Conservation (phyloP, 2,113 vertebrate species). For the Bolborhynchus lineola region DNA sequence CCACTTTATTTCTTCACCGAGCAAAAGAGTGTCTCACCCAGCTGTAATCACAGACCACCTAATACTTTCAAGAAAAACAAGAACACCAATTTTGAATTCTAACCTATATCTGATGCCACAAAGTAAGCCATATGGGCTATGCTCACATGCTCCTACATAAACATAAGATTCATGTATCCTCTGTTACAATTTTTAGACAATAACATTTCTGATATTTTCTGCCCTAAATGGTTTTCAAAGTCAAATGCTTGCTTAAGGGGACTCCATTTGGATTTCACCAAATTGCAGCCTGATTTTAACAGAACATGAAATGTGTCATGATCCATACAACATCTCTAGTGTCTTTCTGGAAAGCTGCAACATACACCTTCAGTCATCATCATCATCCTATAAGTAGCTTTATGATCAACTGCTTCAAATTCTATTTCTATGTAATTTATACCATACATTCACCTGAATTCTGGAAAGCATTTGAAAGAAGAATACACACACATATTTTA, state of each 20-base stretch:
- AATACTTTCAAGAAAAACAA: not conserved
- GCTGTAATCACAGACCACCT: not conserved
- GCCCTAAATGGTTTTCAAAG: not conserved
- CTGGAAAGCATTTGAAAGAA: not conserved
- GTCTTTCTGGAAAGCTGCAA: not conserved
- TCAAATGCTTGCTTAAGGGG: not conserved
- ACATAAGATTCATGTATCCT: not conserved
- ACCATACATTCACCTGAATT: not conserved
- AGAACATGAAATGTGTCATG: not conserved
- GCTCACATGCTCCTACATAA: accelerated
- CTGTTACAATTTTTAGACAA: not conserved
- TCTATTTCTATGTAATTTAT: not conserved
- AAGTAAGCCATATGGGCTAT: not conserved
- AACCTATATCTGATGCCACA: not conserved
- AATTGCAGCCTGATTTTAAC: not conserved
- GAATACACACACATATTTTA: not conserved
- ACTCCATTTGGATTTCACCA: not conserved
- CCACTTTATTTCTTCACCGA: not conserved
- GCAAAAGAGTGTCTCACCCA: not conserved
- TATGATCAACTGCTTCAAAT: not conserved
- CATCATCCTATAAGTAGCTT: not conserved
- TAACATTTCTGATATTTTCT: not conserved
- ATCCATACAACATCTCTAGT: not conserved
- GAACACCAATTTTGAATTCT: not conserved
- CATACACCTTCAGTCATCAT: not conserved